Conservation (phyloP, 2,888 invertebrate species). For the Platycheirus albimanus region DNA sequence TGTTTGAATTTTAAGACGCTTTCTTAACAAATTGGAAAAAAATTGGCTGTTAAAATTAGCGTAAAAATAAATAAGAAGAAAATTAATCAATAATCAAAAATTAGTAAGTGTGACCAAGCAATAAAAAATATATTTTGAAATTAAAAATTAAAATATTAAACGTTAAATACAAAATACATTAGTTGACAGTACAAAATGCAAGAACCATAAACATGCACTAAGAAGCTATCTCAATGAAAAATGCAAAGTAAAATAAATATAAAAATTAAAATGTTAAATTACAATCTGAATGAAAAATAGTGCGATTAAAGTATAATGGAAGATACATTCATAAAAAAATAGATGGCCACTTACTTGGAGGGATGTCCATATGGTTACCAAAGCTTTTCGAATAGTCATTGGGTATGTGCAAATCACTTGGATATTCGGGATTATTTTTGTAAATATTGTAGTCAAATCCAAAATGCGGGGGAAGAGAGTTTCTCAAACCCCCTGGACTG, state of each 20-base stretch:
- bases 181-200: not conserved
- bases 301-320: not conserved
- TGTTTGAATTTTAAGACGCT: too few relatives aligned
- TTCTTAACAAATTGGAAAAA: too few relatives aligned
- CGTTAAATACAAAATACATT: not conserved
- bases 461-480: slow-evolving; percentile 77
- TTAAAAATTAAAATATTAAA: too few relatives aligned
- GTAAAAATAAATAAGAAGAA: too few relatives aligned
- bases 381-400: slow-evolving; percentile 82
- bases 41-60: too few relatives aligned
- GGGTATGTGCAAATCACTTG: slow-evolving; percentile 81
- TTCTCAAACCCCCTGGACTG: slow-evolving; percentile 77
- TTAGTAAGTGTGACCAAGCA: too few relatives aligned
- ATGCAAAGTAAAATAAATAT: slow-evolving; percentile 4
- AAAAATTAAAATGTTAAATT: too few relatives aligned
- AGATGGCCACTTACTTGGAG: slow-evolving; percentile 80
- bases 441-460: slow-evolving; percentile 81
- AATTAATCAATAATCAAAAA: too few relatives aligned
- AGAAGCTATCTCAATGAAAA: slow-evolving; percentile 6
- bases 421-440: slow-evolving; percentile 80
- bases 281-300: slow-evolving; percentile 18
- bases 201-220: slow-evolving; percentile 1
- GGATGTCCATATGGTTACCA: slow-evolving; percentile 83
- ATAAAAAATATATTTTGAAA: too few relatives aligned
- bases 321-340: slow-evolving; percentile 3